Percentiles rank a stretch among this genome's conserved stretches.
Conservation (phyloP, 2,888 invertebrate species). For the Zelleria hepariella region DNA sequence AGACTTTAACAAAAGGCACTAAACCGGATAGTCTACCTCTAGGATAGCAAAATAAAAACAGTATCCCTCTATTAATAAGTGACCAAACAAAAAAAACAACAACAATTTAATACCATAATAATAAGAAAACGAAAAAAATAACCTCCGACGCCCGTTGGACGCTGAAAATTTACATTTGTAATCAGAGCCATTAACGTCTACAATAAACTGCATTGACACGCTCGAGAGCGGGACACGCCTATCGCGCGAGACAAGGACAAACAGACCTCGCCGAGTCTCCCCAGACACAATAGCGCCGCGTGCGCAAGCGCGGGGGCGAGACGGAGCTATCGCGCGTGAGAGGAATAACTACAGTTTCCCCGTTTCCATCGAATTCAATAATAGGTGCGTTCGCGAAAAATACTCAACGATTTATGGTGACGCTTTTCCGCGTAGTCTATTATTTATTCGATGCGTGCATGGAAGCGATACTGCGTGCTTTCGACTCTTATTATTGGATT, state of each 20-base stretch:
- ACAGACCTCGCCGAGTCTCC: conserved; percentile 39
- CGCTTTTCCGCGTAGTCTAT: conserved; percentile 55
- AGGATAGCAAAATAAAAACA: too few relatives aligned
- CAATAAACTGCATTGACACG: conserved; percentile 70
- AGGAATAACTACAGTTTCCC: conserved; percentile 29
- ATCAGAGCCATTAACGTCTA: conserved; percentile 68
- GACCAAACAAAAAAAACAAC: conserved; percentile 22
- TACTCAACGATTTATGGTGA: conserved; percentile 56
- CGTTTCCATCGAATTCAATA: conserved; percentile 40
- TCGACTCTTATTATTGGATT: conserved; percentile 1
- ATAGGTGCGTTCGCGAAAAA: conserved; percentile 63
- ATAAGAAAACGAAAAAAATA: conserved; percentile 58
- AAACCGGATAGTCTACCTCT: too few relatives aligned
- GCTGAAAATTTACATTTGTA: conserved; percentile 71
- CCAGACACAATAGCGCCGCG: conserved; percentile 67
- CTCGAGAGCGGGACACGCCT: conserved; percentile 42
- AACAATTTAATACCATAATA: conserved; percentile 63
- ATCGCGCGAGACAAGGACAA: conserved; percentile 38
- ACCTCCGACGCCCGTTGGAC: conserved; percentile 59
- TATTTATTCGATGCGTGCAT: conserved; percentile 33
- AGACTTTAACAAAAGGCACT: too few relatives aligned
- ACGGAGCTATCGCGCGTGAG: conserved; percentile 32
- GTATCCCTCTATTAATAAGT: too few relatives aligned
- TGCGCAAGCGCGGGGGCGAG: conserved; percentile 42
- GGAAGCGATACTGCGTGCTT: not conserved